Conservation (phyloP, 2,888 invertebrate genomes). For the Colletes collaris region DNA sequence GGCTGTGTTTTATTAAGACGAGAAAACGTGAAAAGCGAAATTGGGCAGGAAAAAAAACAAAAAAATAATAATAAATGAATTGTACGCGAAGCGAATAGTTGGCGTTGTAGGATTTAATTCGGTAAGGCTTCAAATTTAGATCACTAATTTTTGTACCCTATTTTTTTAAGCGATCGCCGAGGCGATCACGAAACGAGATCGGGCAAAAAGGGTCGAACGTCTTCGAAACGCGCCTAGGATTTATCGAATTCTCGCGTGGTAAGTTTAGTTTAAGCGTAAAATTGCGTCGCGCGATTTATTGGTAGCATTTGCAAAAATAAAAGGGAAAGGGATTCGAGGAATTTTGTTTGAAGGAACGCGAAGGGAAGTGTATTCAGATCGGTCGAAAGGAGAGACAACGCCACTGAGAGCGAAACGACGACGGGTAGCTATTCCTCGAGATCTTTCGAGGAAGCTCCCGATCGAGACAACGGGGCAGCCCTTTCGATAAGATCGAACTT, state of each 20-base stretch:
- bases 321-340: background rate
- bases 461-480: conserved; percentile 30
- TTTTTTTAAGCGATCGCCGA: conserved; percentile 80
- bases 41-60: conserved; percentile 34
- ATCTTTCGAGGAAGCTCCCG: background rate
- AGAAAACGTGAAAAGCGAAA: conserved; percentile 1
- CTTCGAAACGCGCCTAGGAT: conserved; percentile 53
- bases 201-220: conserved; percentile 63
- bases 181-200: conserved; percentile 61
- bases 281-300: conserved; percentile 5
- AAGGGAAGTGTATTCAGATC: background rate
- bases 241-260: conserved; percentile 59
- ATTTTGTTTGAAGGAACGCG: background rate
- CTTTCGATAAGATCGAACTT: conserved; percentile 35
- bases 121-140: conserved; percentile 77
- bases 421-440: background rate
- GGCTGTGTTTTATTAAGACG: conserved; percentile 78
- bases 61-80: conserved; percentile 46
- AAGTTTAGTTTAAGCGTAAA: conserved; percentile 67
- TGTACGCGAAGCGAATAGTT: conserved; percentile 36
- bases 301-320: background rate
- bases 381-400: background rate
- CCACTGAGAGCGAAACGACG: background rate
- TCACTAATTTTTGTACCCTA: conserved; percentile 83
- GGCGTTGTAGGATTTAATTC: conserved; percentile 14